Evolutionary conservation across 2,888 invertebrate species (phyloP).

Genomic region (Coenonympha glycerion): DNA sequence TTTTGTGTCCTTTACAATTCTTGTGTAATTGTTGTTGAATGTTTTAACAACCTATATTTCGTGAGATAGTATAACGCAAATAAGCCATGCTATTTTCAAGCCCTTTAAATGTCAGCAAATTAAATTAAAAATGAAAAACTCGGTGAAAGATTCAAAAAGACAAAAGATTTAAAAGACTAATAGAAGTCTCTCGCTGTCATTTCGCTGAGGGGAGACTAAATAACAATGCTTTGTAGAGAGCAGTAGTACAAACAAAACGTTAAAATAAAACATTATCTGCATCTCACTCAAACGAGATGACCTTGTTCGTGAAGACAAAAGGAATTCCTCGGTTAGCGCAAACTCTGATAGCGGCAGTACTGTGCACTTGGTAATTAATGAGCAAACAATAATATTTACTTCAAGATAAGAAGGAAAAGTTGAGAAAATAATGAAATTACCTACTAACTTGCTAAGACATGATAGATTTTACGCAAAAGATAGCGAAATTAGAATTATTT

Average conservation of each 20-base stretch:
- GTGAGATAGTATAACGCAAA: too few relatives aligned
- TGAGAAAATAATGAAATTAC: too few relatives aligned
- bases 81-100: too few relatives aligned
- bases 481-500: too few relatives aligned
- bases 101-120: neutral
- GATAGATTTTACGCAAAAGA: too few relatives aligned
- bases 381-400: slow-evolving; percentile 4
- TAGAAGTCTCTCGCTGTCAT: neutral
- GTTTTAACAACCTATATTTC: too few relatives aligned
- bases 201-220: neutral
- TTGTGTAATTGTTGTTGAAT: too few relatives aligned
- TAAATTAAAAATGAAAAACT: neutral
- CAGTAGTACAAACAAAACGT: neutral
- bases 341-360: neutral
- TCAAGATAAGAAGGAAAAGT: neutral
- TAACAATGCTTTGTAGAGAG: slow-evolving; percentile 1
- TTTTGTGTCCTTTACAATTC: too few relatives aligned
- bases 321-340: slow-evolving; percentile 1
- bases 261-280: slow-evolving; percentile 6
- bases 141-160: neutral
- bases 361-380: neutral
- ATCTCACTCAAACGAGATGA: neutral
- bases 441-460: too few relatives aligned
- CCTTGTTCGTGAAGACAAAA: slow-evolving; percentile 6
- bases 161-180: neutral